Evolutionary conservation across 2,888 invertebrate species (phyloP), one percentile per base, ranked within the genome.

Genomic region (Troides oblongomaculatus): DNA sequence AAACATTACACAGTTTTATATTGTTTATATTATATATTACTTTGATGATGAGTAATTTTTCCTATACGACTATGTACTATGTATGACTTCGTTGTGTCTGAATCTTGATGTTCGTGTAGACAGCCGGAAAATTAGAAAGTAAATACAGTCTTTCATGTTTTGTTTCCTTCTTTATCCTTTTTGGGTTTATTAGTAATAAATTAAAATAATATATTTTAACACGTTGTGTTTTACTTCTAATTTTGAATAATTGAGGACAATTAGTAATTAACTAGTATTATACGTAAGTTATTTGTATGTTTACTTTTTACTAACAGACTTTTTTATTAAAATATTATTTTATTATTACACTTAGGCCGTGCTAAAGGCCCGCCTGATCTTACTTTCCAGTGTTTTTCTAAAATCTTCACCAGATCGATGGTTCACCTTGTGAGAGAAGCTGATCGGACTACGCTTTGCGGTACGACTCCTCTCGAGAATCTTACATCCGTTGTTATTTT

Each of bases 41-140:
- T 53, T 53, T 53, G 18, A n/a, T 7, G 1, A n/a, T 53, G n/a
- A 53, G 18, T 8, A 10, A 23, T 25, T 61, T 61, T 61, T 53
- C 83, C 77, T 83, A 85, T 85, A 84, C 86, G 84, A 84, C 77
- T 81, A 82, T 6, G 2, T 53, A 53, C 79, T 73, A 77, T 85
- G 79, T 79, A 80, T 76, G 81, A 72, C 72, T 72, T 74, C 72
- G 67, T 68, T 77, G 79, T 77, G 80, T 81, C 84, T 81, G 81
- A 84, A 85, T 84, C 80, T 84, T 61, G 85, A 85, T 84, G 80
- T 84, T 61, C 82, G 87, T 79, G 87, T 84, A 89, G 91, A 91
- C 90, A 91, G 84, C 87, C 90, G 89, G 90, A 91, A 91, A 91
- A 92, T 92, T 89, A 90, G 84, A 90, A 89, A 89, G 85, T 86